These are phyloP conservation scores for Tortrix viridana DNA, from an alignment of 2,888 invertebrate genomes.

Conservation along the genomic window DNA sequence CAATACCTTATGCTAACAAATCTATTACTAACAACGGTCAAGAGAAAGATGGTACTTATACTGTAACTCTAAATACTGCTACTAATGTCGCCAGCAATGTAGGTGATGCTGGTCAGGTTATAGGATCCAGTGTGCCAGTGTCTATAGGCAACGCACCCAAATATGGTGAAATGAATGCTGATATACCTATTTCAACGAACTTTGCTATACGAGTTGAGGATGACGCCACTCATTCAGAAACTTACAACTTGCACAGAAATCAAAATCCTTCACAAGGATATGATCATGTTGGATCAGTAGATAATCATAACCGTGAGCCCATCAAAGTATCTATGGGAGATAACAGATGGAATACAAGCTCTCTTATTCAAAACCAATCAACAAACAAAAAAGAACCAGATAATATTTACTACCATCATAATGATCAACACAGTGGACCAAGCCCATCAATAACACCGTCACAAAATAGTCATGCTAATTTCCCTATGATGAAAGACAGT, in stretches of 20 bases:
- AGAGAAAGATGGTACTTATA: constrained; percentile 63
- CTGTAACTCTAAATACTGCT: constrained; percentile 71
- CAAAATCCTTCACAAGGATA: constrained; percentile 54
- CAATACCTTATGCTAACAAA: constrained; percentile 57
- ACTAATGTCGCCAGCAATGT: constrained; percentile 66
- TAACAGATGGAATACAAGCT: constrained; percentile 72
- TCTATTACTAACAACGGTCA: constrained; percentile 52
- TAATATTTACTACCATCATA: constrained; percentile 41
- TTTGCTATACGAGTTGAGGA: constrained; percentile 79
- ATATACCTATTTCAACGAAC: constrained; percentile 80
- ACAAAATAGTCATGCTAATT: constrained; percentile 78
- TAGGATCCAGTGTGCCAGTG: constrained; percentile 71
- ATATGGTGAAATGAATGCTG: constrained; percentile 65
- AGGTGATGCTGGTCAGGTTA: constrained; percentile 59
- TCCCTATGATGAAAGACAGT: constrained; percentile 73
- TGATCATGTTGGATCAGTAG: constrained; percentile 34
- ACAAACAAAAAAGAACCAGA: constrained; percentile 13
- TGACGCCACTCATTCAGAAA: constrained; percentile 61
- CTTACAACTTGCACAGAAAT: constrained; percentile 60
- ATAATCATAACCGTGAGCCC: constrained; percentile 50
- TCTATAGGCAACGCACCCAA: constrained; percentile 60
- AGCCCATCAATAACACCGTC: constrained; percentile 52
- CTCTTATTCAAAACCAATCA: constrained; percentile 41
- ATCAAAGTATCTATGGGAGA: constrained; percentile 57
- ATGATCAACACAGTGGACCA: constrained; percentile 43